Conservation (phyloP, 2,888 invertebrate species). For the Morinoia aosen region DNA sequence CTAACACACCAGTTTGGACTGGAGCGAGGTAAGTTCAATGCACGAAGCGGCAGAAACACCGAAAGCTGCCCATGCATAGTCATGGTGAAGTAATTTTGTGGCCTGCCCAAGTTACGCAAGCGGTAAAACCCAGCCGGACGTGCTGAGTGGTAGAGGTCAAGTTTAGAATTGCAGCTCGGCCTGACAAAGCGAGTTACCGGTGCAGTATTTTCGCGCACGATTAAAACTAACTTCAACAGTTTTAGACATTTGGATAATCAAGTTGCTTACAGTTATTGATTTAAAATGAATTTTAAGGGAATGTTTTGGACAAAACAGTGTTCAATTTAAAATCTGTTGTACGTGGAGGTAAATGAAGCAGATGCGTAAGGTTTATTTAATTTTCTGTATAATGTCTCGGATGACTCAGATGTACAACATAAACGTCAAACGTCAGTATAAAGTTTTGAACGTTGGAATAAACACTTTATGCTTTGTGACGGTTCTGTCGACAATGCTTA, state of each 20-base stretch:
- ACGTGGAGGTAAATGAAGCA: neutral
- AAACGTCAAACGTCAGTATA: too few species aligned
- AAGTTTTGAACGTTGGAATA: too few species aligned
- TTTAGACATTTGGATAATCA: neutral
- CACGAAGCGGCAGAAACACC: neutral
- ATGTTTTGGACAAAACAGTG: neutral
- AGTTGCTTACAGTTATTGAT: neutral
- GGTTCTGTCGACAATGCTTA: too few species aligned
- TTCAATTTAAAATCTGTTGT: neutral
- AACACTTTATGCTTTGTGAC: too few species aligned
- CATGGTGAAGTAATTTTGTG: neutral
- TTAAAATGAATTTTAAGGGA: neutral
- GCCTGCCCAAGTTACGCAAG: neutral
- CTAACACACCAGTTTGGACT: too few species aligned
- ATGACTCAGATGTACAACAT: too few species aligned
- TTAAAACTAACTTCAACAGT: neutral
- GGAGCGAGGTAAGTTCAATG: neutral
- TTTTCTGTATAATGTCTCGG: too few species aligned
- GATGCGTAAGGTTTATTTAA: too few species aligned
- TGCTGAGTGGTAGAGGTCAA: neutral
- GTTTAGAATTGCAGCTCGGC: neutral
- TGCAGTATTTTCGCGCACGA: neutral
- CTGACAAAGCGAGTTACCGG: neutral
- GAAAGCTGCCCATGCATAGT: neutral
- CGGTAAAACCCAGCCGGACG: neutral